Evolutionary conservation across 2,888 invertebrate species (phyloP).

Genomic region (Ophonus ardosiacus): DNA sequence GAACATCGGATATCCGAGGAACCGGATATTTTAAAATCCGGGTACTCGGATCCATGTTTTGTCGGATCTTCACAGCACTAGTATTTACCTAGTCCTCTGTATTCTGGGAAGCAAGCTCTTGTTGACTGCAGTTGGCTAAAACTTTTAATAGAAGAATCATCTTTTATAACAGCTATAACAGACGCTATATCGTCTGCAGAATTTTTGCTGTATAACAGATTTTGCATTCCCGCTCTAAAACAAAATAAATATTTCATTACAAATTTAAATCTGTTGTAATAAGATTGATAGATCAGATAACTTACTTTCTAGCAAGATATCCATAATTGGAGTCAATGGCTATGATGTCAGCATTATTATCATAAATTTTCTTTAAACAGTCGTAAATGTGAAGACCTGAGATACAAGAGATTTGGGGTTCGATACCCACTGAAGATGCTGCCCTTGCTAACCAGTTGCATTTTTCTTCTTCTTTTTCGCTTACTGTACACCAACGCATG

Average conservation of each 20-base stretch:
- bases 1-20: too few relatives aligned
- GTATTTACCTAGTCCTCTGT: conserved; percentile 80
- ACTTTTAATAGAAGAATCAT: conserved; percentile 74
- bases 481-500: conserved; percentile 81
- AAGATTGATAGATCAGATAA: too few relatives aligned
- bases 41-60: too few relatives aligned
- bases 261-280: too few relatives aligned
- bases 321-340: conserved; percentile 82
- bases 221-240: conserved; percentile 78
- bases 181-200: conserved; percentile 75
- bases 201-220: conserved; percentile 81
- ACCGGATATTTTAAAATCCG: too few relatives aligned
- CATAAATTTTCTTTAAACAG: conserved; percentile 78
- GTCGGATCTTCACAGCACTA: too few relatives aligned
- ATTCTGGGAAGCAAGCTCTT: conserved; percentile 83
- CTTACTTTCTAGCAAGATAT: conserved; percentile 81
- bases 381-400: conserved; percentile 75
- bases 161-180: conserved; percentile 78
- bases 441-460: conserved; percentile 80
- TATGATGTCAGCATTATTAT: conserved; percentile 78
- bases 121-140: conserved; percentile 79
- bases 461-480: conserved; percentile 78
- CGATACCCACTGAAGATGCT: conserved; percentile 79
- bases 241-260: not conserved
- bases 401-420: conserved; percentile 79